Evolutionary conservation across 2,797 vertebrate species (phyloP), one percentile per base, ranked within the genome.

Genomic region (Amblyopsis hoosieri): DNA sequence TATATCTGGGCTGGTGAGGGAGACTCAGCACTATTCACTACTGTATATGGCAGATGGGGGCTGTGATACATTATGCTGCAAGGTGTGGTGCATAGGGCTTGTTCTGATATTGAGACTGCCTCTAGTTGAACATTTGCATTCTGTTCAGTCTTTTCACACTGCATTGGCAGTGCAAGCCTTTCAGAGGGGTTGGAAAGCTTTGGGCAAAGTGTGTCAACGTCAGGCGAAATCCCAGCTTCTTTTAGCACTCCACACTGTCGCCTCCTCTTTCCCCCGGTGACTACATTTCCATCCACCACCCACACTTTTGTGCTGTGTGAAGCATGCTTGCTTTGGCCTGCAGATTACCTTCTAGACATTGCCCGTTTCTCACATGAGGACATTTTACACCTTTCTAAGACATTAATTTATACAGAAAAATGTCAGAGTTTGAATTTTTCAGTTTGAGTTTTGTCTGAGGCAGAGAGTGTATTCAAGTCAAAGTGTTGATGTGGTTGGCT

Each of bases 381-480:
- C 3, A 11, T 13, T 10, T 13, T 12, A 15, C 33, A 6, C 14
- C 11, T 1, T 64, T 59, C 59, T 0, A 45, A 42, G 10, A 23
- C 23, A 23, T 23, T 23, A 3, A 23, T 3, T 23, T 23, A 23
- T 3, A 23, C 23, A 23, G 23, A 42, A 67, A 53, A 31, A 45
- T 9, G 54, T 62, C 12, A n/a, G n/a, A 42, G 15, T 60, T 45
- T 1, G 12, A 62, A 53, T 23, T 23, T 23, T 23, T 23, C 3
- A 9, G 51, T 62, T 61, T 57, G 3, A 59, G 47, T 64, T 48
- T 3, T 12, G 15, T 14, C 52, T 66, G 45, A 46, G 10, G 29
- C 37, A 14, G 8, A 14, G 8, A 14, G 12, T 66, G 69, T 66
- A 29, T 64, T 61, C 55, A 72, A 77, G 65, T 70, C 69, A 63